Conservation (phyloP, 2,113 vertebrate genomes). For the Redunca redunca region DNA sequence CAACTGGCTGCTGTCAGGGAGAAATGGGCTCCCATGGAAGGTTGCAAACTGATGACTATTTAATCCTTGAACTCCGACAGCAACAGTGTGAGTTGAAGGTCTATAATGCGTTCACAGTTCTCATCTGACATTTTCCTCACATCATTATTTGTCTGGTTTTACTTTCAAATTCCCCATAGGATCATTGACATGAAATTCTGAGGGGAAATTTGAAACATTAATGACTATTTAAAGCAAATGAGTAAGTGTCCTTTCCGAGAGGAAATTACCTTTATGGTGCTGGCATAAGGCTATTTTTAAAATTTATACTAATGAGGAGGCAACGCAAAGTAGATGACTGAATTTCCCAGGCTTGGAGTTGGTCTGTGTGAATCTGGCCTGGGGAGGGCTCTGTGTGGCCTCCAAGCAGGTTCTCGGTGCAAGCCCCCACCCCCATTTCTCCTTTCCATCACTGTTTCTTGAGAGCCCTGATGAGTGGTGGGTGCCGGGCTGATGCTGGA, state of each 20-base stretch:
- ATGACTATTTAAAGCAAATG: constrained; percentile 68
- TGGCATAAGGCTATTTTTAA: constrained; percentile 46
- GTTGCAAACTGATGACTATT: constrained; percentile 40
- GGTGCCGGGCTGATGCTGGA: rapidly evolving
- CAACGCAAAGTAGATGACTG: background rate
- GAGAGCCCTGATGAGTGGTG: background rate
- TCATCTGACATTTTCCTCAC: constrained; percentile 64
- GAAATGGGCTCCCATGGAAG: background rate
- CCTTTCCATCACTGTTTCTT: background rate
- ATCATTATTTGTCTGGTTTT: constrained; percentile 70
- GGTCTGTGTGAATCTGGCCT: background rate
- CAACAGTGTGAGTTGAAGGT: constrained; percentile 23
- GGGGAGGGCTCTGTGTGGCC: background rate
- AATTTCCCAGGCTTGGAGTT: background rate
- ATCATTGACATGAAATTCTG: constrained; percentile 65
- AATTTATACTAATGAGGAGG: constrained; percentile 57
- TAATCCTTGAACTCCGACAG: constrained; percentile 61
- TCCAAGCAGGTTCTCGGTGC: background rate
- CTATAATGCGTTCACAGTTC: constrained; percentile 16
- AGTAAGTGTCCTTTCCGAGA: constrained; percentile 63
- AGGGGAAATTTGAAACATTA: constrained; percentile 67
- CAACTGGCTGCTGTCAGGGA: background rate
- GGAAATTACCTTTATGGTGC: constrained; percentile 55
- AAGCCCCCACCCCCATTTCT: background rate
- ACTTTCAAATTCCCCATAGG: constrained; percentile 65